A percentile compares a stretch with the other conserved stretches of the same genome.
Evolutionary conservation across 2,113 vertebrate genomes (phyloP).

Genomic region (Fregetta grallaria): DNA sequence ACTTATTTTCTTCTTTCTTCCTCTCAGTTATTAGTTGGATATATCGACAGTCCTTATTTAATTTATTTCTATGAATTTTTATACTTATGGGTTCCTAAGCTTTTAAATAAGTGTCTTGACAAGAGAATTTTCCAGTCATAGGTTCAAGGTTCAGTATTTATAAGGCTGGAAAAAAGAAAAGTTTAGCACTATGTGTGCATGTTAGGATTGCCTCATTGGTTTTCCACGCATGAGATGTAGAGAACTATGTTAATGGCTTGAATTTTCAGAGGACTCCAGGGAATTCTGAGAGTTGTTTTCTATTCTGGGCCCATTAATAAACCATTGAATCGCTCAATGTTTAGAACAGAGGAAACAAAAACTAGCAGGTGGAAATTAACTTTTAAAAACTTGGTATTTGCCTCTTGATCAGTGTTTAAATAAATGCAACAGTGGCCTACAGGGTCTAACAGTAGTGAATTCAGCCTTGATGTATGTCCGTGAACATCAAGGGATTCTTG

Average conservation of each 20-base stretch:
- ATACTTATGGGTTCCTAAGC: not conserved
- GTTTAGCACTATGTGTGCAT: not conserved
- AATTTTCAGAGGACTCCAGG: not conserved
- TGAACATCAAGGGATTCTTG: not conserved
- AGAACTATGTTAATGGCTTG: not conserved
- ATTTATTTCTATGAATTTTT: not conserved
- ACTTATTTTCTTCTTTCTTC: not conserved
- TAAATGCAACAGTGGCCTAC: not conserved
- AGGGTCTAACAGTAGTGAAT: not conserved
- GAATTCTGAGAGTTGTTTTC: slow-evolving; percentile 12
- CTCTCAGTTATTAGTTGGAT: not conserved
- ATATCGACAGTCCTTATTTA: not conserved
- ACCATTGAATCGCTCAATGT: not conserved
- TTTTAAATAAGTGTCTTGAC: not conserved
- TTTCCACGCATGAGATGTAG: not conserved
- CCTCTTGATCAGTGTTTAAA: not conserved
- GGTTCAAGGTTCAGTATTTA: not conserved
- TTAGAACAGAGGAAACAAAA: not conserved
- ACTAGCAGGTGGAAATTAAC: not conserved
- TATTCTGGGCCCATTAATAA: slow-evolving; percentile 11
- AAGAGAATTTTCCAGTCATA: not conserved
- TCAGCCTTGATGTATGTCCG: not conserved
- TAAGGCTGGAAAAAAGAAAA: not conserved
- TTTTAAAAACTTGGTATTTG: not conserved
- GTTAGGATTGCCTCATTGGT: not conserved